phyloP scores from a whole-genome alignment of 1,140 invertebrate species.

The Bombus pascuorum region DNA sequence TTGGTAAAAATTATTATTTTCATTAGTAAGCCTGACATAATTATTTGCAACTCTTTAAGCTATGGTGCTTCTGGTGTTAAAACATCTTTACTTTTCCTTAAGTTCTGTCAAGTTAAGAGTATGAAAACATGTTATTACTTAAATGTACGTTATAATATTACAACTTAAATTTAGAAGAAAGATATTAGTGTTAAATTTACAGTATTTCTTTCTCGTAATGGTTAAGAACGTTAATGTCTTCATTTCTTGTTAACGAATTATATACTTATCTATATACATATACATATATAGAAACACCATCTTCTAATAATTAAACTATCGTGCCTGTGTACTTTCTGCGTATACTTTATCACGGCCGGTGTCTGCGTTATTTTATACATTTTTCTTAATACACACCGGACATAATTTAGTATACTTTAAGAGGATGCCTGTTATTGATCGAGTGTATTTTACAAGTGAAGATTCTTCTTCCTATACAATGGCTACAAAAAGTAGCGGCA shows the following conservation, averaged over 20 bases:
- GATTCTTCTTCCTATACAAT: background rate
- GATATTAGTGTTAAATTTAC: background rate
- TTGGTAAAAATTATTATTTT: background rate
- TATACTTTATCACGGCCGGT: background rate
- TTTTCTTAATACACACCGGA: background rate
- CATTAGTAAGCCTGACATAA: too few relatives aligned
- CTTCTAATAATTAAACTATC: background rate
- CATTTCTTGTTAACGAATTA: background rate
- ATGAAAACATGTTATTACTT: background rate
- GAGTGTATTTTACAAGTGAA: background rate
- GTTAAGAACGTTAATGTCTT: background rate
- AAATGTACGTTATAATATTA: background rate
- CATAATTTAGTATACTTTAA: background rate
- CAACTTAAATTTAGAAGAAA: background rate
- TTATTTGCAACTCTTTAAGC: background rate
- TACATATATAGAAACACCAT: background rate
- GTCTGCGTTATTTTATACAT: background rate
- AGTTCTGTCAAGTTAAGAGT: background rate
- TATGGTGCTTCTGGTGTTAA: background rate
- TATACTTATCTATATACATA: background rate
- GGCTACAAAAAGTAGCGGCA: too few relatives aligned
- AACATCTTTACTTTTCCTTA: background rate
- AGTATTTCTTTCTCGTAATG: background rate
- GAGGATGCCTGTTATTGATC: background rate
- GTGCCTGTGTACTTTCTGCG: background rate